Base-by-base conservation (phyloP, 23 tunicate genomes). In the Phallusia fumigata region DNA sequence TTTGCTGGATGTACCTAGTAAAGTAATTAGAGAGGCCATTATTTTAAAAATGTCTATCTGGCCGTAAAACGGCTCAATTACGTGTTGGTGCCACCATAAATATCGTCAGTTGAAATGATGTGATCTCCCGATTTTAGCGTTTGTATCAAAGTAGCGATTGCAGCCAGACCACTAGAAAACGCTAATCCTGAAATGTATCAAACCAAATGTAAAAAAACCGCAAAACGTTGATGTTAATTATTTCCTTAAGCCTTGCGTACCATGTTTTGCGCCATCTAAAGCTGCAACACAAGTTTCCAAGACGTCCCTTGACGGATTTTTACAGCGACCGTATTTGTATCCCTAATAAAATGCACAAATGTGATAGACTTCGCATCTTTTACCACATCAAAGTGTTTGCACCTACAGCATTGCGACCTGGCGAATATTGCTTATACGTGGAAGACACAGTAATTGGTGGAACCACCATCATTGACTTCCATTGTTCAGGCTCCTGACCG, bases 401-500 rank as follows among this genome's bases (percentile, higher is more conserved):
- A 52, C 84, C 45, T 83, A 92, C 97, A 53, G 86, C 76, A 64
- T 85, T 83, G 30, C 84, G 88, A 24, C 96, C 99, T 13, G 99
- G 99, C 6, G 87, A 34, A 31, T 76, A 64, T 53, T 95, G 99
- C 75, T 95, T 95, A 81, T 86, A 95, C 0, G 99, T 95, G 8
- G 99, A 86, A 22, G 99, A 91, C 19, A 74, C 45, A 78, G 95
- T 91, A 31, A 95, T 91, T 64, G 95, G 87, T 19, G 99, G 99
- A 73, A 95, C 96, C 33, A 95, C 96, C 99, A 91, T 86, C 88
- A 82, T 86, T 49, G 92, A 95, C 18, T 95, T 91, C 99, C 99
- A 95, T 76, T 95, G 86, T 84, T 95, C 99, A 75, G 99, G 99
- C 24, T 95, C 99, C 87, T 95, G 99, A 52, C 99, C 99, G 65